Evolutionary conservation across 2,797 vertebrate species (phyloP), one percentile per base, ranked within the genome.

Genomic region (Scolopax rusticola): DNA sequence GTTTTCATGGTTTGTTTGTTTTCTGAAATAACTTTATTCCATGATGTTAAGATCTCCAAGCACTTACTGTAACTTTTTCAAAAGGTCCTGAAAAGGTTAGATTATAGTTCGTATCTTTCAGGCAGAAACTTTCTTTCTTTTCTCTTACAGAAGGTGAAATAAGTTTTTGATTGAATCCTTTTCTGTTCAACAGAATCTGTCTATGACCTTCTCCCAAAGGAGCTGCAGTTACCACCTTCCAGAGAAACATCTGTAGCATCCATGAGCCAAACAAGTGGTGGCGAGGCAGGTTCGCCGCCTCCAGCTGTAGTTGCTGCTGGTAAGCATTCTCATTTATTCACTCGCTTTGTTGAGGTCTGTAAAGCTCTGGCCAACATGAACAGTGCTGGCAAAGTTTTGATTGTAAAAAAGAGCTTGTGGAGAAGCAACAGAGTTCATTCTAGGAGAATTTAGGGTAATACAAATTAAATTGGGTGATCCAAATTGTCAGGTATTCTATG

Each of bases 211-310:
- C 99, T 99, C 97, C 99, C 99, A 95, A 99, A 98, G 98, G 99
- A 99, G 98, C 98, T 99, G 97, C 99, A 99, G 98, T 98, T 99
- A 97, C 98, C 99, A 96, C 98, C 98, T 97, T 98, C 98, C 97
- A 98, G 97, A 97, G 99, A 99, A 96, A 98, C 98, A 97, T 98
- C 97, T 93, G 97, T 98, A 97, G 98, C 98, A 98, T 98, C 98
- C 98, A 99, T 99, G 99, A 99, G 99, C 98, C 99, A 99, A 98
- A 99, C 99, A 95, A 99, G 99, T 8, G 99, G 99, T 68, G 99
- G 99, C 91, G 99, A 99, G 98, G 98, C 99, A 50, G 98, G 99
- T 79, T 99, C 99, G 98, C 99, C 99, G 95, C 98, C 98, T 97
- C 98, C 99, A 93, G 98, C 98, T 97, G 98, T 99, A 95, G 97